Conservation (phyloP, 2,888 invertebrate species). For the Heliconius aoede region DNA sequence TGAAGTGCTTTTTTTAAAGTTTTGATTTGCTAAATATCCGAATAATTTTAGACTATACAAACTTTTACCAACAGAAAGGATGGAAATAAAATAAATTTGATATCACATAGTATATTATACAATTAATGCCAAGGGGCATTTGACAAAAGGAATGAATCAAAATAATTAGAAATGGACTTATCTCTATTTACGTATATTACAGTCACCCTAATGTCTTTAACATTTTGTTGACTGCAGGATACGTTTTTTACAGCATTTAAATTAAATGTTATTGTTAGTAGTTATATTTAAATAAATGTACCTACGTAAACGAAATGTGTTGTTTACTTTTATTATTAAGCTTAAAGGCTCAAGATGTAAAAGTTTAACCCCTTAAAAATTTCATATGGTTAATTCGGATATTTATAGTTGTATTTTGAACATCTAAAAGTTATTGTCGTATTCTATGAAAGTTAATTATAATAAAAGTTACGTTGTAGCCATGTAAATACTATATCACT, state of each 20-base stretch:
- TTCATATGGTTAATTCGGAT: neutral
- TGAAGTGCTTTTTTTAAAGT: too few relatives aligned
- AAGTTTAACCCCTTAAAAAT: neutral
- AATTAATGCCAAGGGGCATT: constrained; percentile 52
- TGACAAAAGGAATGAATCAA: constrained; percentile 75
- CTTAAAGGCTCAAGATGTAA: neutral
- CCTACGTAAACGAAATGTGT: neutral
- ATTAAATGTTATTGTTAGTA: neutral
- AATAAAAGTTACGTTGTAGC: neutral
- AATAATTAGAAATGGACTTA: constrained; percentile 27
- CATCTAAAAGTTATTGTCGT: constrained; percentile 21
- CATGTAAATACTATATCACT: neutral
- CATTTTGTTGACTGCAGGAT: neutral
- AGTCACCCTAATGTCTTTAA: neutral
- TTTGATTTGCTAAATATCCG: neutral
- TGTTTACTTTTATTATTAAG: neutral
- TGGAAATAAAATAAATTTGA: constrained; percentile 38
- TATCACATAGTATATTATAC: constrained; percentile 60
- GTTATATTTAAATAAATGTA: neutral
- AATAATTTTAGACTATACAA: neutral
- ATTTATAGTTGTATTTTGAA: constrained; percentile 17
- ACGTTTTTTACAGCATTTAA: neutral
- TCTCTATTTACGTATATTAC: neutral
- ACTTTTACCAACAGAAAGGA: neutral
- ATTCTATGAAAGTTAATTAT: constrained; percentile 3